These are phyloP conservation scores for Eulacestoma nigropectus DNA, from an alignment of 2,113 vertebrate species.

Conservation along the genomic window DNA sequence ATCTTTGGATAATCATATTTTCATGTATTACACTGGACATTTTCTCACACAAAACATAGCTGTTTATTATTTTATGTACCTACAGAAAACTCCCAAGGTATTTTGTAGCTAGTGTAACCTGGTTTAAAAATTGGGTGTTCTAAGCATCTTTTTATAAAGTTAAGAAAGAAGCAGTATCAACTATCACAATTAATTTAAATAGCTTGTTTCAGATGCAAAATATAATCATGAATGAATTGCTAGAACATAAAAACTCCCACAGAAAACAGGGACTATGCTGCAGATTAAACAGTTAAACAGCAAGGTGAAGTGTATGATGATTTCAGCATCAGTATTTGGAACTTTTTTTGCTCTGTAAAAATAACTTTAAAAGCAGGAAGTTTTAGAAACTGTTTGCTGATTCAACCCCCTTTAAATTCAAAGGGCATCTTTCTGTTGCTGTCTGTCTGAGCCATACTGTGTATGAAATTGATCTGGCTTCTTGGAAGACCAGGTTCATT, in stretches of 20 bases:
- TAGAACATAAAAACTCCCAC: neutral
- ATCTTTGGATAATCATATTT: neutral
- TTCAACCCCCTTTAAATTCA: neutral
- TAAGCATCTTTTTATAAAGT: neutral
- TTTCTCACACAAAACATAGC: neutral
- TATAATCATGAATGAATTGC: neutral
- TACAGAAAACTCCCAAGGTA: neutral
- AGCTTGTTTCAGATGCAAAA: slow-evolving; percentile 1
- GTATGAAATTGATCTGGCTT: neutral
- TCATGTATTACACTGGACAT: neutral
- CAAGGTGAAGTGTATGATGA: neutral
- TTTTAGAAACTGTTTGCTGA: neutral
- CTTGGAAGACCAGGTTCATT: neutral
- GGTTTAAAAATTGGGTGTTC: neutral
- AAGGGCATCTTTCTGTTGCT: neutral
- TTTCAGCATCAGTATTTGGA: neutral
- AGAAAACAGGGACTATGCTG: neutral
- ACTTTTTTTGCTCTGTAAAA: neutral
- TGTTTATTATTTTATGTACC: neutral
- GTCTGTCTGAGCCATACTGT: neutral
- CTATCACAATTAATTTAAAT: neutral
- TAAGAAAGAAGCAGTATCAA: neutral
- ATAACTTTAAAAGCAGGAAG: neutral
- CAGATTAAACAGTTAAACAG: neutral
- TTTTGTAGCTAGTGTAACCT: neutral